Base-by-base conservation (phyloP, 2,113 vertebrate species). In the Clarias batrachus region DNA sequence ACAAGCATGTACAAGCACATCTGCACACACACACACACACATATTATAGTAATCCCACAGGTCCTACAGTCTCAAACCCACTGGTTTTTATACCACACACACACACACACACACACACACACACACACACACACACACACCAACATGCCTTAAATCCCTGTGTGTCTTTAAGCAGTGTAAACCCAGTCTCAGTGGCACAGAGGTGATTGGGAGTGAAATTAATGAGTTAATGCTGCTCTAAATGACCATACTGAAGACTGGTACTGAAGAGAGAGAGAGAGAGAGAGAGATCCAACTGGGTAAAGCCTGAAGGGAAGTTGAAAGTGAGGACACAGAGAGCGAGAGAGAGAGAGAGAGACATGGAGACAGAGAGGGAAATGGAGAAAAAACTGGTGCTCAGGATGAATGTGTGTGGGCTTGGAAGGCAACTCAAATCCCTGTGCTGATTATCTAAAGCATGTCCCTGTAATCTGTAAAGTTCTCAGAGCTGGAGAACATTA, bases 211-310 rank as follows among this genome's bases (percentile, higher is more conserved):
- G 90, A 94, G 82, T 93, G 92, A 94, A 93, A 94, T 92, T 93
- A 94, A 94, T 94, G 92, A 91, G 89, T 93, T 81, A 82, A 91
- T 94, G 92, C 92, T 94, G 92, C 93, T 93, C 90, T 94, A 90
- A 81, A 68, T 81, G 85, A 62, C 63, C 56, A 41, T 17, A 65
- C 56, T 37, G 41, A 27, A 68, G 54, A 70, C 63, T 52, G 37
- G 23, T 48, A 68, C 77, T 33, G 25, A 30, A 48, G 37, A 78
- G 33, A 33, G 63, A 62, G 25, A 63, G 62, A 71, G 73, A 33
- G 30, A 63, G 65, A 25, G 14, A 78, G 81, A 65, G n/a, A 19
- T 66, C 80, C 37, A 65, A 63, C 30, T 66, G 62, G 10, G 48
- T 57, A 83, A 73, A 89, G 90, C 89, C 90, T 30, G 71, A 30